These are phyloP conservation scores for Aplidium turbinatum DNA, from an alignment of 23 tunicate species.

Conservation along the genomic window DNA sequence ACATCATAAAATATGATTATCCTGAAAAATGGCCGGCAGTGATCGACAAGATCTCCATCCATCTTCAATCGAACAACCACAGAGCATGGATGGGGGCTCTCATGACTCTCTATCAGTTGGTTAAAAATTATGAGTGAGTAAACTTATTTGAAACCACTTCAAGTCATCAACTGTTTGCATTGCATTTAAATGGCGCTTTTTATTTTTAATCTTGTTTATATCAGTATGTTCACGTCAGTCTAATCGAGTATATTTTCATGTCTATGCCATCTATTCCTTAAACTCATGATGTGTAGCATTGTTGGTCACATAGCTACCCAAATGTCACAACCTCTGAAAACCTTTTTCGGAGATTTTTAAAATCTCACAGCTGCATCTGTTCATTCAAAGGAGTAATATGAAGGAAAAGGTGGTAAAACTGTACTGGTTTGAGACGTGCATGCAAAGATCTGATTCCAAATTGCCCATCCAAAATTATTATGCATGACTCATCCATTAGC, in stretches of 20 bases:
- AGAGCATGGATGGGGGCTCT: slow-evolving; percentile 93
- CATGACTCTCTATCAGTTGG: slow-evolving; percentile 81
- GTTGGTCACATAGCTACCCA: too few species aligned
- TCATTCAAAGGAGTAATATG: too few species aligned
- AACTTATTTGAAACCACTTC: not conserved
- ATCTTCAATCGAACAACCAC: slow-evolving; percentile 68
- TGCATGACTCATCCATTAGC: too few species aligned
- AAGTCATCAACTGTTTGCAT: not conserved
- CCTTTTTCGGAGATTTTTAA: too few species aligned
- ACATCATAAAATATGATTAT: slow-evolving; percentile 86
- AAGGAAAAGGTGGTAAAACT: too few species aligned
- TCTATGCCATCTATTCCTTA: too few species aligned
- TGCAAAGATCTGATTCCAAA: too few species aligned
- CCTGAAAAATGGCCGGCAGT: slow-evolving; percentile 94
- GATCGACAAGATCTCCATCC: slow-evolving; percentile 52
- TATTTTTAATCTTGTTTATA: not conserved
- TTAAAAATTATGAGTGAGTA: slow-evolving; percentile 87
- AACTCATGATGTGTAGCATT: too few species aligned
- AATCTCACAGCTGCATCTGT: too few species aligned
- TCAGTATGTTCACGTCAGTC: not conserved
- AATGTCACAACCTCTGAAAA: too few species aligned
- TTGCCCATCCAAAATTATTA: too few species aligned
- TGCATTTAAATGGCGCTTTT: not conserved
- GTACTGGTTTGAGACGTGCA: too few species aligned
- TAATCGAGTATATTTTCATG: not conserved